A percentile compares a stretch with the other conserved stretches of the same genome.
phyloP scores from a whole-genome alignment of 2,888 invertebrate genomes.

The Teleogryllus oceanicus region DNA sequence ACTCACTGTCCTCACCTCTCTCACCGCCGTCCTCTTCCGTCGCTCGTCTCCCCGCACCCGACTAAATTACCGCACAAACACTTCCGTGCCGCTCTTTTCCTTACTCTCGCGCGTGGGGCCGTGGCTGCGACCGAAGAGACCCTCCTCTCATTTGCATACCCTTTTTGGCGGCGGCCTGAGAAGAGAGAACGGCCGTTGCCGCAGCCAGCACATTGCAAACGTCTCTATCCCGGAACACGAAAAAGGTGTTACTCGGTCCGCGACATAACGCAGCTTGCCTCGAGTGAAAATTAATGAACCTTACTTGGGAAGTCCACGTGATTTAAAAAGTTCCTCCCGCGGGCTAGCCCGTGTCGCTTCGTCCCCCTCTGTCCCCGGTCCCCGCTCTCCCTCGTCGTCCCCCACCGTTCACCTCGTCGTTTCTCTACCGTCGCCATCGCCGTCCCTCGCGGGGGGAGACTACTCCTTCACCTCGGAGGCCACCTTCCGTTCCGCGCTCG shows the following conservation, averaged over 20 bases:
- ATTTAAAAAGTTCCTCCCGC: background rate
- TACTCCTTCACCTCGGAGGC: too few relatives aligned
- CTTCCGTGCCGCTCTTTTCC: constrained; percentile 10
- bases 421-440: background rate
- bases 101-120: background rate
- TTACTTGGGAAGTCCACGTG: constrained; percentile 18
- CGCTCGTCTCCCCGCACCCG: background rate
- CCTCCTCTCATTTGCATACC: constrained; percentile 18
- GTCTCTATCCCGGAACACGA: constrained; percentile 10
- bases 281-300: constrained; percentile 18
- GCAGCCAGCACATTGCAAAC: constrained; percentile 18
- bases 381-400: background rate
- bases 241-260: constrained; percentile 7
- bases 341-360: background rate
- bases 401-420: background rate
- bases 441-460: background rate
- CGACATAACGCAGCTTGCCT: constrained; percentile 18
- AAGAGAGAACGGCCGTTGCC: background rate
- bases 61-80: constrained; percentile 10
- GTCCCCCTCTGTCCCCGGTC: background rate
- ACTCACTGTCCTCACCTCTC: background rate
- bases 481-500: too few relatives aligned
- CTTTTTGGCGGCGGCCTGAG: background rate
- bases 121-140: background rate
- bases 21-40: background rate